A percentile compares a stretch with the other conserved stretches of the same genome.
phyloP scores from a whole-genome alignment of 2,113 vertebrate species.

The Rhombomys opimus region DNA sequence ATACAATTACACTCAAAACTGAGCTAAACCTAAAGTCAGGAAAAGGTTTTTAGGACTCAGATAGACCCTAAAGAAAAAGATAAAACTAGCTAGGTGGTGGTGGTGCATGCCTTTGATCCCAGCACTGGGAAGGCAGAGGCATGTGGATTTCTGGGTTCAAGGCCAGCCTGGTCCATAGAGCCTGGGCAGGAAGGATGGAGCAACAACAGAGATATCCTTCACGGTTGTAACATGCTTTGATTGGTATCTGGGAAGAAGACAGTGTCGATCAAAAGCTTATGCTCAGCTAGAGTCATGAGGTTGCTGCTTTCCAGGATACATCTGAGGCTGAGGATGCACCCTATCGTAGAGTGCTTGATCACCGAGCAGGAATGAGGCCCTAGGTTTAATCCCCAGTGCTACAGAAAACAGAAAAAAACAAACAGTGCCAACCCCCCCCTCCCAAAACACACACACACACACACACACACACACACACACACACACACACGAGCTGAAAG shows the following conservation, averaged over 20 bases:
- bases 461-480: too few species aligned
- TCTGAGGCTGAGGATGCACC: neutral
- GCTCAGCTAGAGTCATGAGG: neutral
- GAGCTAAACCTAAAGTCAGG: slow-evolving; percentile 7
- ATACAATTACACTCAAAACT: neutral
- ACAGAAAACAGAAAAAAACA: neutral
- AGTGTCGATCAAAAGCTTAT: neutral
- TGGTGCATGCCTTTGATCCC: neutral
- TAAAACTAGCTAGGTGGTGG: neutral
- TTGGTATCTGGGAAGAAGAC: neutral
- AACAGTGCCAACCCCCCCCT: neutral
- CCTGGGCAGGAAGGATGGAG: neutral
- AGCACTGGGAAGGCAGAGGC: neutral
- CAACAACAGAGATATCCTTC: neutral
- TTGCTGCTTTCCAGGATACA: neutral
- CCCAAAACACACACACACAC: too few species aligned
- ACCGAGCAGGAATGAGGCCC: neutral
- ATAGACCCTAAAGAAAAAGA: neutral
- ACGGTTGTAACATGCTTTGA: neutral
- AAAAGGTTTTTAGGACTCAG: slow-evolving; percentile 34
- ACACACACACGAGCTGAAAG: neutral
- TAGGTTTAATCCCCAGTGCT: neutral
- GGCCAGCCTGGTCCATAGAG: neutral
- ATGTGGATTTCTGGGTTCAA: neutral
- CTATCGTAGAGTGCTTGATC: neutral